These are phyloP conservation scores for Ranitomeya variabilis DNA, from an alignment of 2,113 vertebrate genomes.

Conservation along the genomic window DNA sequence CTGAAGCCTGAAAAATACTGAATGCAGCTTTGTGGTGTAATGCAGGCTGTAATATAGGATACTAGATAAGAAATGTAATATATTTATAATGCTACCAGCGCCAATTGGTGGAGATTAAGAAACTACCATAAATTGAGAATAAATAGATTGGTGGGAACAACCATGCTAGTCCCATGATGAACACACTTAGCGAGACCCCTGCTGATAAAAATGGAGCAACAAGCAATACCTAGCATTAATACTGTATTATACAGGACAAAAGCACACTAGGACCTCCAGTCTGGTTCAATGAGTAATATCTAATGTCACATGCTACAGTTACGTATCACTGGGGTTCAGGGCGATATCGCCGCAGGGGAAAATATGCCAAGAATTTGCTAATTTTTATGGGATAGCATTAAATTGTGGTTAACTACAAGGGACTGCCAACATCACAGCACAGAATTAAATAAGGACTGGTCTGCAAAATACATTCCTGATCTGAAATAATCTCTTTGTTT, in stretches of 20 bases:
- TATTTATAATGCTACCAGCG: neutral
- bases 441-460: conserved; percentile 14
- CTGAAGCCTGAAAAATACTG: neutral
- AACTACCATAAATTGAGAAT: no score
- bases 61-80: no score
- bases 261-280: neutral
- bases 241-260: neutral
- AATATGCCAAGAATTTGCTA: conserved; percentile 38
- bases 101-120: no score
- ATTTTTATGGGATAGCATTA: conserved; percentile 33
- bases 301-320: conserved; percentile 29
- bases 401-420: conserved; percentile 28
- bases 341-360: conserved; percentile 36
- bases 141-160: neutral
- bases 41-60: no score
- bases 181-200: neutral
- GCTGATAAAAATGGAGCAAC: neutral
- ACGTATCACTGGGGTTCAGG: neutral
- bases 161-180: neutral
- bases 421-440: conserved; percentile 20
- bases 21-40: no score
- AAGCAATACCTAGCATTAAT: neutral
- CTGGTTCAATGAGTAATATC: conserved; percentile 8
- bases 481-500: conserved; percentile 57
- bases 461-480: conserved; percentile 39